These are phyloP conservation scores for Mormyrus hasselquistii DNA, from an alignment of 2,797 vertebrate genomes.

Conservation along the genomic window DNA sequence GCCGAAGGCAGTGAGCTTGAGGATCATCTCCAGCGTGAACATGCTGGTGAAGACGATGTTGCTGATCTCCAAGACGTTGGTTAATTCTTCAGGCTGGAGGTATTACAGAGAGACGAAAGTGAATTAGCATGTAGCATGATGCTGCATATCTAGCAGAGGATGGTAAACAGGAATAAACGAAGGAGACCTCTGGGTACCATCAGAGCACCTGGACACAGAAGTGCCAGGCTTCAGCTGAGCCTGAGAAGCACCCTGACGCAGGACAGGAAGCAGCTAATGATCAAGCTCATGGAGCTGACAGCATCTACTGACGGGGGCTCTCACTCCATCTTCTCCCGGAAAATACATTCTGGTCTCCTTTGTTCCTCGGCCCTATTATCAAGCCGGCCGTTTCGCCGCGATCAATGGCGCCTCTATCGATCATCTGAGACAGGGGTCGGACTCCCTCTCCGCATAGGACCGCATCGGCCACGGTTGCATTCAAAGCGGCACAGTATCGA, in stretches of 20 bases:
- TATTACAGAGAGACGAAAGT: constrained; percentile 2
- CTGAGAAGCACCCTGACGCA: neutral
- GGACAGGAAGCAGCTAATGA: neutral
- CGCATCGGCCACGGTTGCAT: constrained; percentile 19
- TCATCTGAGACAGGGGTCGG: constrained; percentile 30
- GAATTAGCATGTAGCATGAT: neutral
- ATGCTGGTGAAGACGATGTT: constrained; percentile 84
- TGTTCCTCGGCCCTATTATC: constrained; percentile 43
- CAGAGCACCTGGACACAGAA: neutral
- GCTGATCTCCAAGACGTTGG: constrained; percentile 79
- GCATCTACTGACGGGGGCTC: constrained; percentile 44
- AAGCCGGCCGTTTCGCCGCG: constrained; percentile 43
- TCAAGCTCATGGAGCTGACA: constrained; percentile 6
- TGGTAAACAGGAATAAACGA: constrained; percentile 7
- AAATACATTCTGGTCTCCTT: constrained; percentile 40
- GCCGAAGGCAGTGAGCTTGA: constrained; percentile 80
- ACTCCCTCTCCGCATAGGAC: neutral
- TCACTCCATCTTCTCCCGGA: constrained; percentile 28
- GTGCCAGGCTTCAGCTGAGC: neutral
- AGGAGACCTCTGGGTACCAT: neutral
- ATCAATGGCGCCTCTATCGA: constrained; percentile 53
- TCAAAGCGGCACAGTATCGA: constrained; percentile 38
- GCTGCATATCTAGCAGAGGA: neutral
- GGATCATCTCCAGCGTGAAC: constrained; percentile 82
- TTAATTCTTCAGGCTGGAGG: constrained; percentile 73